phyloP scores from a whole-genome alignment of 2,797 vertebrate genomes.

The Macropus fuliginosus region DNA sequence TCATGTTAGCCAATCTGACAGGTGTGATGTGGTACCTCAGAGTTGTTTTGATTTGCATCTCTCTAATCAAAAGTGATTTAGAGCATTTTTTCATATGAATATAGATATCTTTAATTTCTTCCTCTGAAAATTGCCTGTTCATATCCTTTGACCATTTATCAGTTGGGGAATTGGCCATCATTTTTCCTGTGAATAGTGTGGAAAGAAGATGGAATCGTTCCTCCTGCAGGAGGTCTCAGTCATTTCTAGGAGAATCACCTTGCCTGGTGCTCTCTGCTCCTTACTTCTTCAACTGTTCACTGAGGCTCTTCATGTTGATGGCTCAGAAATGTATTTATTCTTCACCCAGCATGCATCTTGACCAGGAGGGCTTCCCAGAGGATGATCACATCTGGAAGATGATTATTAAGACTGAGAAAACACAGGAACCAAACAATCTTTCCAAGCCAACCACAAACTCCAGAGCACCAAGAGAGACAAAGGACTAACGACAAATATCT shows the following conservation, averaged over 20 bases:
- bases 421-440: slow-evolving; percentile 8
- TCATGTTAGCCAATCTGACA: no score
- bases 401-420: slow-evolving; percentile 13
- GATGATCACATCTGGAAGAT: background rate
- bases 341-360: background rate
- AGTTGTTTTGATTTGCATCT: no score
- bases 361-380: background rate
- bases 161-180: no score
- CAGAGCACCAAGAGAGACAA: background rate
- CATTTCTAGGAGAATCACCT: slow-evolving; percentile 37
- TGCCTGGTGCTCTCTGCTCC: slow-evolving; percentile 16
- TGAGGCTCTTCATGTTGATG: slow-evolving; percentile 10
- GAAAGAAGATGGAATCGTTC: background rate
- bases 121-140: no score
- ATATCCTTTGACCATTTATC: no score
- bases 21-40: no score
- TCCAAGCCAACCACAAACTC: slow-evolving; percentile 17
- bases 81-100: no score
- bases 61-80: no score
- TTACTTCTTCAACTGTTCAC: slow-evolving; percentile 38
- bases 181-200: slow-evolving; percentile 7
- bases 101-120: no score
- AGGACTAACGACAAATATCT: background rate
- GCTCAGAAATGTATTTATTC: background rate
- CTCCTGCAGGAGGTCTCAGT: slow-evolving; percentile 2